These are phyloP conservation scores for Sinocyclocheilus grahami DNA, from an alignment of 2,113 vertebrate species.

Conservation along the genomic window DNA sequence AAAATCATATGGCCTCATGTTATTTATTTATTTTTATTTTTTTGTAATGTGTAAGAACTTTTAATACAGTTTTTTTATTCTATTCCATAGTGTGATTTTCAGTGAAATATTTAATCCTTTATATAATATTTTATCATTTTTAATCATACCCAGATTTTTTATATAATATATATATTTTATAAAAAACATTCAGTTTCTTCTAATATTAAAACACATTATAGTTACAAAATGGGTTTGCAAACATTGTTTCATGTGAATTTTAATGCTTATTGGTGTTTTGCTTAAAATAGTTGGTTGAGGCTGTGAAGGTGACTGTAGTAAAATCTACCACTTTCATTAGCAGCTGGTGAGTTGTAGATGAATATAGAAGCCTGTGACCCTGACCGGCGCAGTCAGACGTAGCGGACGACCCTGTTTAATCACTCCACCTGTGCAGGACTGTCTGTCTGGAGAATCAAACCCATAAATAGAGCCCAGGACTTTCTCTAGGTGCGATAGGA, in stretches of 20 bases:
- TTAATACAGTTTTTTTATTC: too few relatives aligned
- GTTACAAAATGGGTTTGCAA: background rate
- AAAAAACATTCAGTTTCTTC: too few relatives aligned
- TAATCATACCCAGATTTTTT: too few relatives aligned
- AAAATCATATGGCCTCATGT: too few relatives aligned
- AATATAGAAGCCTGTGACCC: constrained; percentile 29
- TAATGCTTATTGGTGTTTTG: background rate
- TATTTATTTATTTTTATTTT: too few relatives aligned
- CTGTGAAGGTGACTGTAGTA: constrained; percentile 7
- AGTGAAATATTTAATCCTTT: too few relatives aligned
- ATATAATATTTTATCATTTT: too few relatives aligned
- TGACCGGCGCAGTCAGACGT: constrained; percentile 38
- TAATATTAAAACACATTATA: background rate
- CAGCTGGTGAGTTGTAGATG: background rate
- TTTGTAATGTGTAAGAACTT: too few relatives aligned
- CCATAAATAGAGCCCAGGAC: constrained; percentile 38
- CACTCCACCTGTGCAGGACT: constrained; percentile 49
- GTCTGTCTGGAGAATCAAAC: constrained; percentile 39
- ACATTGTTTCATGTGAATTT: background rate
- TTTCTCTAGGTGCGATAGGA: background rate
- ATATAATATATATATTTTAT: too few relatives aligned
- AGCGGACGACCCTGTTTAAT: constrained; percentile 49
- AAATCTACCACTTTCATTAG: background rate
- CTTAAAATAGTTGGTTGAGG: background rate
- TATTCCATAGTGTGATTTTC: too few relatives aligned